Percentiles rank a stretch among this genome's conserved stretches.
Conservation (phyloP, 2,113 vertebrate species). For the Nicator chloris region DNA sequence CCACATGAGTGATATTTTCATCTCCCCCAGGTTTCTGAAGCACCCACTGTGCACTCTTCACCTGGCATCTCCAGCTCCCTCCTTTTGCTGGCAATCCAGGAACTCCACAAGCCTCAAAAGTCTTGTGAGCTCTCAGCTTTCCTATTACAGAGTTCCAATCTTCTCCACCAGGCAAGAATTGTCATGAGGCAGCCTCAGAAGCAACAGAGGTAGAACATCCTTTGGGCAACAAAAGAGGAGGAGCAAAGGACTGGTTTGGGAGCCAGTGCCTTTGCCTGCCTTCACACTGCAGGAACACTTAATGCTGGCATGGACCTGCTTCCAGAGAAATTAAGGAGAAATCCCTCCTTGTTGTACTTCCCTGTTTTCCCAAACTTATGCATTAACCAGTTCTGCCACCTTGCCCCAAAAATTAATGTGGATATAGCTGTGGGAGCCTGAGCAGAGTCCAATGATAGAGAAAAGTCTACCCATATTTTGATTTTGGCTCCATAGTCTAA, state of each 20-base stretch:
- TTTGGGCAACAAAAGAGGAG: background rate
- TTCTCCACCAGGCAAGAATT: background rate
- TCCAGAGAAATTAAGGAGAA: background rate
- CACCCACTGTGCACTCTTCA: background rate
- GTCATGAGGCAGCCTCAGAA: background rate
- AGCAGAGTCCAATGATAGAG: background rate
- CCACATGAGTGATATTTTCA: background rate
- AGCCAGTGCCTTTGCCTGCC: background rate
- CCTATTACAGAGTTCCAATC: background rate
- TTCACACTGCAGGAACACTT: accelerated
- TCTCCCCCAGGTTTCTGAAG: background rate
- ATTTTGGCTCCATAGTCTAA: background rate
- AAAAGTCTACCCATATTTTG: background rate
- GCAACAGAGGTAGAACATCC: background rate
- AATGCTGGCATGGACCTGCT: background rate
- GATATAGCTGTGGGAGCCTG: background rate
- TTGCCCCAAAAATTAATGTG: accelerated
- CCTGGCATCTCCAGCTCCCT: background rate
- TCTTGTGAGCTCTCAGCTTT: background rate
- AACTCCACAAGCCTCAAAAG: background rate
- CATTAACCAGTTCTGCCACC: background rate
- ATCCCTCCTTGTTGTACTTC: background rate
- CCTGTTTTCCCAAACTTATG: background rate
- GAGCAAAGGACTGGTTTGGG: background rate
- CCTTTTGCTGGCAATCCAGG: background rate